Conservation (phyloP, 2,113 vertebrate genomes). For the Kryptolebias marmoratus region DNA sequence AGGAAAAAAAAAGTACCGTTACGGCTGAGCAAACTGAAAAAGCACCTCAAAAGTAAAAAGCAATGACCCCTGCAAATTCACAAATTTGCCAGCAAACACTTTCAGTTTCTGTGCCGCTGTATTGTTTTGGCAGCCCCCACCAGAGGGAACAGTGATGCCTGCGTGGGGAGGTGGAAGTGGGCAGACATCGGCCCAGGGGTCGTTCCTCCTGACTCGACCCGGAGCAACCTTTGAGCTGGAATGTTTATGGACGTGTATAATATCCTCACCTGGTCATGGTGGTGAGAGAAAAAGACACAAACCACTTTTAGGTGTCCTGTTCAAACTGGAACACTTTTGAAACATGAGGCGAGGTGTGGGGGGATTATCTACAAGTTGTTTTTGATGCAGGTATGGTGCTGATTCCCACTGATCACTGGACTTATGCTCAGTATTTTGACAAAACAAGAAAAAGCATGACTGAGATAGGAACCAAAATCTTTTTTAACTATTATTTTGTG, state of each 20-base stretch:
- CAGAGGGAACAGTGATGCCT: constrained; percentile 33
- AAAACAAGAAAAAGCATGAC: too few species aligned
- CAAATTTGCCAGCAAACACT: constrained; percentile 41
- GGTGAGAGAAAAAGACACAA: constrained; percentile 21
- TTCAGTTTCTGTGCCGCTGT: constrained; percentile 9
- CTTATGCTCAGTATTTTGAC: too few species aligned
- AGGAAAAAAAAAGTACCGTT: constrained; percentile 3
- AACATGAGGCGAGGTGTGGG: background rate
- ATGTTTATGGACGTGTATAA: constrained; percentile 46
- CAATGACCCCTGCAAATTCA: constrained; percentile 53
- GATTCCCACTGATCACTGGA: too few species aligned
- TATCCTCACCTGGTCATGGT: constrained; percentile 18
- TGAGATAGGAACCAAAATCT: too few species aligned
- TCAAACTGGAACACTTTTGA: background rate
- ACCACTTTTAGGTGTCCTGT: background rate
- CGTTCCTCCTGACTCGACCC: constrained; percentile 28
- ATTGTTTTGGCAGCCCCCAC: constrained; percentile 52
- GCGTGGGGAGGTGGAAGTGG: constrained; percentile 43
- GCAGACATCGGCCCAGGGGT: constrained; percentile 42
- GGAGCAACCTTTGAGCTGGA: constrained; percentile 23
- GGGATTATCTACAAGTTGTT: too few species aligned
- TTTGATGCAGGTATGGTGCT: too few species aligned
- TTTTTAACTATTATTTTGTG: too few species aligned
- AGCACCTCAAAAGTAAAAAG: constrained; percentile 49
- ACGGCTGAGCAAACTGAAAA: constrained; percentile 44